Conservation (phyloP, 2,113 vertebrate genomes). For the Leucopsar rothschildi region DNA sequence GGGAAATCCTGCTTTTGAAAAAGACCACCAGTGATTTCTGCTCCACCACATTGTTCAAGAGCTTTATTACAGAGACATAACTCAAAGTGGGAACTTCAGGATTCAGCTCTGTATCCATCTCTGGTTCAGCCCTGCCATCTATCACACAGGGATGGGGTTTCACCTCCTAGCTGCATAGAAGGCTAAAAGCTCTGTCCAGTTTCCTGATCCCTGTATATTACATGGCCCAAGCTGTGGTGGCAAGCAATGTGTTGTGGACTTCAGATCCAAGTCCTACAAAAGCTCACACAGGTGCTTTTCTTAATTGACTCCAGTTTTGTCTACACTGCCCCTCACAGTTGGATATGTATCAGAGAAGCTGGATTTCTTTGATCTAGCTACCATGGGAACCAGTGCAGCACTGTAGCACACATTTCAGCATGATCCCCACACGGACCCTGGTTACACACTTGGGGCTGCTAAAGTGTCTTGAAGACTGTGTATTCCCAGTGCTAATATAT, state of each 20-base stretch:
- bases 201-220: not conserved
- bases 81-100: not conserved
- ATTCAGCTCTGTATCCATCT: not conserved
- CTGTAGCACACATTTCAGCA: not conserved
- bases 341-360: not conserved
- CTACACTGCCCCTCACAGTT: not conserved
- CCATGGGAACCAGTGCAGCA: conserved; percentile 22
- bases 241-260: not conserved
- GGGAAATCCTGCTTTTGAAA: not conserved
- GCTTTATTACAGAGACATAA: not conserved
- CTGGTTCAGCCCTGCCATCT: not conserved
- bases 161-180: not conserved
- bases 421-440: not conserved
- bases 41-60: not conserved
- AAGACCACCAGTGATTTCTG: not conserved
- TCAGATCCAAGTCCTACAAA: not conserved
- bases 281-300: not conserved
- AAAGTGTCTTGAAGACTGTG: not conserved
- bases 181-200: not conserved
- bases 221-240: accelerated
- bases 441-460: not conserved
- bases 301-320: not conserved
- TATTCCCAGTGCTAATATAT: not conserved
- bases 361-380: not conserved
- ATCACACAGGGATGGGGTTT: not conserved